Evolutionary conservation across 37 sponge, comb jelly and placozoan genomes (phyloP), one percentile per base, ranked within the genome.

Genomic region (Theonella swinhoei): DNA sequence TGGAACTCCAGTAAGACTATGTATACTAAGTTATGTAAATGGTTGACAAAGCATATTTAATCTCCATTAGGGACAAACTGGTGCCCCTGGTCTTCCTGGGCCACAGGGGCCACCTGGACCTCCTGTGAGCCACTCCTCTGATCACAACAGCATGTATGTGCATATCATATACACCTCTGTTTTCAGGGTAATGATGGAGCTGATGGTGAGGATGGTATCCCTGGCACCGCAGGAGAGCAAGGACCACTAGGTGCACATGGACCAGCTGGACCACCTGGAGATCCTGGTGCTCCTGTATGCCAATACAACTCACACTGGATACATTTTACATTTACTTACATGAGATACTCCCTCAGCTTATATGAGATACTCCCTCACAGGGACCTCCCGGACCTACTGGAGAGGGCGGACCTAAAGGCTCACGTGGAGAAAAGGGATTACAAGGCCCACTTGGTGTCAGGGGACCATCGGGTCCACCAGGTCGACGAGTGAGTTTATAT

Each of bases 261-360:
- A 42, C 88, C 92, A 42, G 32, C 70, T 64, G 93, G 93, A 14
- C 66, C 81, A 29, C 85, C 82, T 30, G 93, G 93, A 83, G 74
- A 78, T 42, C 72, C 86, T 1, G 86, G 86, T 26, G 79, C 83
- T 4, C 62, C 61, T 71, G 89, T 89, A 63, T 70, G 80, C n/a
- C n/a, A n/a, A n/a, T n/a, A n/a, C n/a, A n/a, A n/a, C n/a, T n/a
- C n/a, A n/a, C n/a, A n/a, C n/a, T n/a, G n/a, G n/a, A n/a, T n/a
- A n/a, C n/a, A n/a, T n/a, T n/a, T n/a, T n/a, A n/a, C n/a, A n/a
- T n/a, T n/a, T n/a, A n/a, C n/a, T n/a, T n/a, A n/a, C n/a, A n/a
- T n/a, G n/a, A n/a, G n/a, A n/a, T n/a, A n/a, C n/a, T n/a, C n/a
- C n/a, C n/a, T n/a, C n/a, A n/a, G n/a, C n/a, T n/a, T n/a, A n/a